A percentile compares a stretch with the other conserved stretches of the same genome.
Conservation (phyloP, 1,140 invertebrate species). For the Macrobrachium rosenbergii region DNA sequence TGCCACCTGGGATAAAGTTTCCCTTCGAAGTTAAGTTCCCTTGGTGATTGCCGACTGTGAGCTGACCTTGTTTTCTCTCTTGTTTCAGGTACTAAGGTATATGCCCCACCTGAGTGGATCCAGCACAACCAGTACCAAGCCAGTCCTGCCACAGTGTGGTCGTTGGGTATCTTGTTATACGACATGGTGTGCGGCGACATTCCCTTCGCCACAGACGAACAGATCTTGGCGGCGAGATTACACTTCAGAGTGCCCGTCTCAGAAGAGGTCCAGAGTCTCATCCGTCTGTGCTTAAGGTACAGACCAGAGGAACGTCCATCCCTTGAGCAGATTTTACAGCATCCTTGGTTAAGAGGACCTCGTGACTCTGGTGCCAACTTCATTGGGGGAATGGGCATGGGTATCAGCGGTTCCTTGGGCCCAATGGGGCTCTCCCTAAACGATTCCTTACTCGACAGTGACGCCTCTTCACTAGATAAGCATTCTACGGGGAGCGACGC, state of each 20-base stretch:
- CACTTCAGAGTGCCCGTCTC: constrained; percentile 72
- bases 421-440: constrained; percentile 51
- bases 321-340: constrained; percentile 75
- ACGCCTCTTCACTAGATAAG: constrained; percentile 64
- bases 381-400: constrained; percentile 36
- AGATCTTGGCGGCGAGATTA: constrained; percentile 75
- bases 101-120: constrained; percentile 82
- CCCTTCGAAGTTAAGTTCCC: not conserved
- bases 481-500: constrained; percentile 59
- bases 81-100: constrained; percentile 77
- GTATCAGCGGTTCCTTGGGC: constrained; percentile 39
- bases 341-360: constrained; percentile 73
- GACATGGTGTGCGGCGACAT: constrained; percentile 83
- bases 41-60: too few species aligned
- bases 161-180: constrained; percentile 79
- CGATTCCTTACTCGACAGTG: constrained; percentile 50
- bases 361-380: constrained; percentile 47
- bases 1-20: not conserved
- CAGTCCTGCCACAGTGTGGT: constrained; percentile 78
- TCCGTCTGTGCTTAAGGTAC: constrained; percentile 74
- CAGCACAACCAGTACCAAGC: constrained; percentile 76
- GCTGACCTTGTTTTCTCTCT: constrained; percentile 69
- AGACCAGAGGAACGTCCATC: constrained; percentile 73
- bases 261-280: constrained; percentile 76
- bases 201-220: constrained; percentile 79